Evolutionary conservation across 1,140 invertebrate genomes (phyloP).

Genomic region (Limonius californicus): DNA sequence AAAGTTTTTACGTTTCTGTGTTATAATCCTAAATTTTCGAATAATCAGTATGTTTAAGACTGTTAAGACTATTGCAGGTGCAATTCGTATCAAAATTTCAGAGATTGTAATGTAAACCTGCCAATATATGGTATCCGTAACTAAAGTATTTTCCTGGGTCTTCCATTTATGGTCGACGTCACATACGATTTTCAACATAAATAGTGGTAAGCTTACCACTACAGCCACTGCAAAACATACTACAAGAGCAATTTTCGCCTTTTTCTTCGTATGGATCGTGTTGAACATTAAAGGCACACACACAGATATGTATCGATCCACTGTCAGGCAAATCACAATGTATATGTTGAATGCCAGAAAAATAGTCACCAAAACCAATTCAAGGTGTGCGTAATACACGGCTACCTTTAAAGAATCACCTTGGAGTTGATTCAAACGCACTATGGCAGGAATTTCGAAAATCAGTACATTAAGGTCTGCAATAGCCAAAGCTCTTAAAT

Average conservation of each 20-base stretch:
- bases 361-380: not conserved
- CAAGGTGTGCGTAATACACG: not conserved
- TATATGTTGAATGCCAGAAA: not conserved
- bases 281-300: not conserved
- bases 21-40: not conserved
- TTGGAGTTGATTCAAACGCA: not conserved
- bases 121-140: not conserved
- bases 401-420: not conserved
- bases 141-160: not conserved
- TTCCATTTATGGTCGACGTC: not conserved
- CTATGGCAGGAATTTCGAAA: not conserved
- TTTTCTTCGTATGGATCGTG: not conserved
- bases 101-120: not conserved
- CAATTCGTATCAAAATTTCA: not conserved
- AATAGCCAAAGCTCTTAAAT: slow-evolving; percentile 6
- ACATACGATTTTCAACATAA: not conserved
- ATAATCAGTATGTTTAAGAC: not conserved
- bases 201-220: not conserved
- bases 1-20: no score
- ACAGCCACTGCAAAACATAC: not conserved
- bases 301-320: not conserved
- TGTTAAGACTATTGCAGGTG: not conserved
- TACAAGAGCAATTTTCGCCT: not conserved
- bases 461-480: not conserved
- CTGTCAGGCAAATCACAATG: not conserved